A percentile compares a stretch with the other conserved stretches of the same genome.
Conservation (phyloP, 2,797 vertebrate species). For the Tangara arthus region DNA sequence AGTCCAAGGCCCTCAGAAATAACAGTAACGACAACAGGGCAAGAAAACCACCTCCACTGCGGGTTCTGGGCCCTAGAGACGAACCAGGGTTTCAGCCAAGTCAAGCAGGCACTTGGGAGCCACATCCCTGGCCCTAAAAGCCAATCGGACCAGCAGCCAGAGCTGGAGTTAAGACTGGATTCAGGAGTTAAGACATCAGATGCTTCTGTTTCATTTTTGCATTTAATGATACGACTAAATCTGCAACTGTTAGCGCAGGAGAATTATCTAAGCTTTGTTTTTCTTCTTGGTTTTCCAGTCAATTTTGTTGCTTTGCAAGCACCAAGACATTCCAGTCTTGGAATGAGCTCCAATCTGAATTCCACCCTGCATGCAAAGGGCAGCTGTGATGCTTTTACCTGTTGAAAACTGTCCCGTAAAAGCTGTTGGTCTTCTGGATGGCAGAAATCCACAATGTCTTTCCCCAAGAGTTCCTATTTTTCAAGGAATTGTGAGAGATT, state of each 20-base stretch:
- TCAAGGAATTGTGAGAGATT: neutral
- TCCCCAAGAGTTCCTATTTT: slow-evolving; percentile 90
- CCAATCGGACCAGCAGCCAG: slow-evolving; percentile 7
- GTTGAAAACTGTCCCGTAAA: slow-evolving; percentile 93
- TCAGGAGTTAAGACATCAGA: slow-evolving; percentile 13
- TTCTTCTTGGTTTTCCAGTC: neutral
- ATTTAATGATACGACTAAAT: neutral
- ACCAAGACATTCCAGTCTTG: neutral
- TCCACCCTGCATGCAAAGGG: neutral
- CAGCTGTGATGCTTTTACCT: slow-evolving; percentile 73
- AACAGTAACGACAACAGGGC: slow-evolving; percentile 57
- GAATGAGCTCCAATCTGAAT: neutral
- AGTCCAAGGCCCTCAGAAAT: slow-evolving; percentile 63
- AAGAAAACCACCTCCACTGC: slow-evolving; percentile 49
- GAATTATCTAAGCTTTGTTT: neutral
- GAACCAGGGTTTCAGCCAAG: slow-evolving; percentile 58
- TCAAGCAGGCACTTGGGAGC: slow-evolving; percentile 9
- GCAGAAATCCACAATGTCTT: slow-evolving; percentile 90
- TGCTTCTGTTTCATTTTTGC: neutral
- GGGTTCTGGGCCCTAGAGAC: slow-evolving; percentile 51
- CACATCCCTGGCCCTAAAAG: slow-evolving; percentile 36
- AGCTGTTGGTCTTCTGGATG: slow-evolving; percentile 94
- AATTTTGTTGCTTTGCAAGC: neutral
- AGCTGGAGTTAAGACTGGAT: neutral
- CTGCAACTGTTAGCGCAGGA: neutral